phyloP scores from a whole-genome alignment of 1,140 invertebrate genomes.

The Pantala flavescens region DNA sequence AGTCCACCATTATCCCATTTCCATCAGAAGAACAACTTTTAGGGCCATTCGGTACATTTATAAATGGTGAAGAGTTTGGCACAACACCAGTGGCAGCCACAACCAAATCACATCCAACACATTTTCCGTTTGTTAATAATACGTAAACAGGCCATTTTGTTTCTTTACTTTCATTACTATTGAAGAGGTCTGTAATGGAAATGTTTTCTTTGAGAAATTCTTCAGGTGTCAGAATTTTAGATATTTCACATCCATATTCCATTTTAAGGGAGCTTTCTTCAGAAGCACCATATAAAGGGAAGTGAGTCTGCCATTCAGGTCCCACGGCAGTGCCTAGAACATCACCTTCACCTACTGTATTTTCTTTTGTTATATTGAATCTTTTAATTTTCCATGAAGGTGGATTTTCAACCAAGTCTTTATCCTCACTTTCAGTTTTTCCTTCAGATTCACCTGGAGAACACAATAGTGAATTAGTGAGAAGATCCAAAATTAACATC shows the following conservation, averaged over 20 bases:
- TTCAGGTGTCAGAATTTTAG: constrained; percentile 33
- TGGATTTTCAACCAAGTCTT: constrained; percentile 15
- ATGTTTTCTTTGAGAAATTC: constrained; percentile 17
- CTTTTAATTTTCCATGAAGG: constrained; percentile 52
- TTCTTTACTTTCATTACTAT: constrained; percentile 25
- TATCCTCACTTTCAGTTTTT: too few relatives aligned
- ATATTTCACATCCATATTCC: constrained; percentile 64
- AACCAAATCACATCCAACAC: constrained; percentile 78
- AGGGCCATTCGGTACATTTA: constrained; percentile 40
- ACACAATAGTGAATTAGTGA: too few relatives aligned
- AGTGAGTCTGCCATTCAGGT: constrained; percentile 81
- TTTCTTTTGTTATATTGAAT: constrained; percentile 42
- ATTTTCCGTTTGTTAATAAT: constrained; percentile 61
- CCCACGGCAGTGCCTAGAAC: constrained; percentile 74
- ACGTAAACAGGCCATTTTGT: constrained; percentile 58
- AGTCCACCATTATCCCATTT: constrained; percentile 66
- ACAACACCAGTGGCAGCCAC: constrained; percentile 91
- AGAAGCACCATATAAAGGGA: constrained; percentile 48
- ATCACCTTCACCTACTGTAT: constrained; percentile 33
- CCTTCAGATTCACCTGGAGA: too few relatives aligned
- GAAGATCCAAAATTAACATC: too few relatives aligned
- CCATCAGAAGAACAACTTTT: constrained; percentile 48
- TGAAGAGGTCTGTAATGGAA: not conserved
- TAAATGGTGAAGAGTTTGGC: constrained; percentile 51
- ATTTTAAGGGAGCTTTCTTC: constrained; percentile 36